Conservation (phyloP, 2,113 vertebrate species). For the Oreochromis tanganicae region DNA sequence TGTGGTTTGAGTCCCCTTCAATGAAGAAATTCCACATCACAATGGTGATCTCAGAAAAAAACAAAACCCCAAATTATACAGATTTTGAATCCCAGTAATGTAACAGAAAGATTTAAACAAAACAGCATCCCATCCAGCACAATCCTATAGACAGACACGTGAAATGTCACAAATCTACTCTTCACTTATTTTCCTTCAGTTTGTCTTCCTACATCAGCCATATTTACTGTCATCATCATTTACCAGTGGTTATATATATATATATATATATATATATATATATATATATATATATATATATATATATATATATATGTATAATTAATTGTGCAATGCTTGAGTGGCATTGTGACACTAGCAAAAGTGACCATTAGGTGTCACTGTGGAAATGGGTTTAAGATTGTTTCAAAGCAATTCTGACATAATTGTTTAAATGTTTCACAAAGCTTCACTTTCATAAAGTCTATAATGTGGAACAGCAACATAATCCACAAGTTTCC, state of each 20-base stretch:
- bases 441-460: not conserved
- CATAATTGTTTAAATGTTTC: not conserved
- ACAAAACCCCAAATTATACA: not conserved
- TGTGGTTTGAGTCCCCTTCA: not conserved
- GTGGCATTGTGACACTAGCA: not conserved
- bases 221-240: not conserved
- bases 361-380: not conserved
- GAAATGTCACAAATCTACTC: not conserved
- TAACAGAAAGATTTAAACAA: not conserved
- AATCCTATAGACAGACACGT: not conserved
- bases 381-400: not conserved
- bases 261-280: not conserved
- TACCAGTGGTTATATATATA: not conserved
- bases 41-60: not conserved
- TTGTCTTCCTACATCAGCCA: not conserved
- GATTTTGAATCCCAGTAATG: not conserved
- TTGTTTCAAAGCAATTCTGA: not conserved
- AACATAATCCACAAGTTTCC: not conserved
- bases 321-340: not conserved
- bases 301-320: accelerated
- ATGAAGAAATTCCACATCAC: not conserved
- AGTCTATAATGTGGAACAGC: not conserved
- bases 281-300: not conserved
- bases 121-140: not conserved
- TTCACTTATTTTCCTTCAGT: not conserved